These are phyloP conservation scores for Eubasilissa regina DNA, from an alignment of 1,140 invertebrate genomes.

Conservation along the genomic window DNA sequence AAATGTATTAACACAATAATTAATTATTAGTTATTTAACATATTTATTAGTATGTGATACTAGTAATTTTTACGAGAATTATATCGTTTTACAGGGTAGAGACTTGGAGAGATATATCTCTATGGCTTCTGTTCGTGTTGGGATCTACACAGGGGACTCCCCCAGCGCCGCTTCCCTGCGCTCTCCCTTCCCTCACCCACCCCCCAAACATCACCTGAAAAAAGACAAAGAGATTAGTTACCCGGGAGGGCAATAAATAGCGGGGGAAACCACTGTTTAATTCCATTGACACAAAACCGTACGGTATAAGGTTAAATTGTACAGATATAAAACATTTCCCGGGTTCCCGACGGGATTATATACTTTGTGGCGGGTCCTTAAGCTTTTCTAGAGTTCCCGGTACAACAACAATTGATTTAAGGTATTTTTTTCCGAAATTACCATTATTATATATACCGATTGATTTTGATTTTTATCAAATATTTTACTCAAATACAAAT, in stretches of 20 bases:
- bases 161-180: background rate
- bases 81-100: no score
- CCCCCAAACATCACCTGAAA: slow-evolving; percentile 11
- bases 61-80: no score
- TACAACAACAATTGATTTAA: no score
- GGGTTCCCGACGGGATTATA: background rate
- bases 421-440: no score
- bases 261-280: slow-evolving; percentile 37
- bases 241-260: slow-evolving; percentile 37
- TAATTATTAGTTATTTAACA: no score
- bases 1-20: no score
- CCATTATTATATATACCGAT: no score
- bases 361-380: background rate
- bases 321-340: slow-evolving; percentile 6
- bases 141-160: background rate
- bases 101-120: slow-evolving; percentile 27
- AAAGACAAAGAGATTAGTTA: slow-evolving; percentile 42
- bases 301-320: slow-evolving; percentile 16
- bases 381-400: background rate
- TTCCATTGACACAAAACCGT: slow-evolving; percentile 40
- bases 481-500: no score
- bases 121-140: background rate
- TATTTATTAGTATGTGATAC: no score
- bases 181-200: background rate
- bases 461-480: no score